A percentile compares a stretch with the other conserved stretches of the same genome.
These are phyloP conservation scores for Lepidotrigona ventralis DNA, from an alignment of 1,140 invertebrate species.

Conservation along the genomic window DNA sequence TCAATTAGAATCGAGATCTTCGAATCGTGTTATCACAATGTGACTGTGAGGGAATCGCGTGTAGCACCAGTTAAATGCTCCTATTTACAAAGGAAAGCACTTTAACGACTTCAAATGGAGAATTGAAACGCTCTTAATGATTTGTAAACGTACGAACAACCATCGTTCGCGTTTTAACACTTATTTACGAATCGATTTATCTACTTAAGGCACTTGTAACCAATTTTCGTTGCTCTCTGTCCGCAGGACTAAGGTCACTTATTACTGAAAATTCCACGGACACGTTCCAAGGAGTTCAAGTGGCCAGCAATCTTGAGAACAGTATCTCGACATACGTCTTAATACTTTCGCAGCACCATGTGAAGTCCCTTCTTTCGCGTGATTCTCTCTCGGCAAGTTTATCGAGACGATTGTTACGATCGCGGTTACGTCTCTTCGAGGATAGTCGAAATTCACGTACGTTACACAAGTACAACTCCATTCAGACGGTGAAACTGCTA, in stretches of 20 bases:
- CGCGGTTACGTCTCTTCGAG: background rate
- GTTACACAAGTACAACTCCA: background rate
- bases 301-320: background rate
- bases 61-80: slow-evolving; percentile 31
- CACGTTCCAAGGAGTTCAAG: background rate
- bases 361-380: background rate
- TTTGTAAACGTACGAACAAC: slow-evolving; percentile 1
- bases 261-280: slow-evolving; percentile 11
- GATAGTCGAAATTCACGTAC: background rate
- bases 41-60: background rate
- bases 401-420: background rate
- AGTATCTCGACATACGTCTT: background rate
- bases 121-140: slow-evolving; percentile 17
- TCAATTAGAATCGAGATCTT: slow-evolving; percentile 15
- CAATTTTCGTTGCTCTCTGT: slow-evolving; percentile 7
- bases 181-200: slow-evolving; percentile 7
- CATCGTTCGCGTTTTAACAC: slow-evolving; percentile 9
- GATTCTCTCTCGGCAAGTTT: background rate
- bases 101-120: background rate
- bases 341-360: background rate
- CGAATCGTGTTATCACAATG: slow-evolving; percentile 35
- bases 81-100: slow-evolving; percentile 13
- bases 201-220: slow-evolving; percentile 29
- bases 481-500: background rate
- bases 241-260: slow-evolving; percentile 13